Percentiles rank a stretch among this genome's conserved stretches.
phyloP scores from a whole-genome alignment of 2,888 invertebrate genomes.

The Mythimna lalbum region DNA sequence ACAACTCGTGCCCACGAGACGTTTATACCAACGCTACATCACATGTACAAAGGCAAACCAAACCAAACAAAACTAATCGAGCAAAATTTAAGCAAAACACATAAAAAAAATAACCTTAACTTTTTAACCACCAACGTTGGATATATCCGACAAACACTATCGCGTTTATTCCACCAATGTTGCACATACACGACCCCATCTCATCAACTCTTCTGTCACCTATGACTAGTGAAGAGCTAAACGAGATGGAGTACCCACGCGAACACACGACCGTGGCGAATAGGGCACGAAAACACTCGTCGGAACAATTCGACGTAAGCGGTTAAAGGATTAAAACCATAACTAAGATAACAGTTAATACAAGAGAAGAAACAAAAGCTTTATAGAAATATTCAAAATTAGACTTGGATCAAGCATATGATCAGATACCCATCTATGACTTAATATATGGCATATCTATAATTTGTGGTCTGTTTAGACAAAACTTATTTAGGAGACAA shows the following conservation, averaged over 20 bases:
- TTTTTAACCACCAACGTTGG: too few species aligned
- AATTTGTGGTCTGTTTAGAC: background rate
- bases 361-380: background rate
- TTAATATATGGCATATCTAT: background rate
- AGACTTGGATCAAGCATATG: slow-evolving; percentile 24
- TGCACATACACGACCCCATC: too few species aligned
- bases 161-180: too few species aligned
- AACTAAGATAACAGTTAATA: slow-evolving; percentile 9
- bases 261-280: too few species aligned
- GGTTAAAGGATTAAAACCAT: slow-evolving; percentile 1
- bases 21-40: slow-evolving; percentile 45
- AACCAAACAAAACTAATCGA: background rate
- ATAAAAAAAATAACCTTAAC: background rate
- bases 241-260: too few species aligned
- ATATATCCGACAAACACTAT: too few species aligned
- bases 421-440: background rate
- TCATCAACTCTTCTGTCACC: too few species aligned
- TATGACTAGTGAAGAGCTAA: too few species aligned
- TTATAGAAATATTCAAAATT: background rate
- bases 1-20: slow-evolving; percentile 48
- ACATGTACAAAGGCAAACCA: slow-evolving; percentile 33
- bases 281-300: too few species aligned
- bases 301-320: too few species aligned
- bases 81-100: background rate
- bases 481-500: background rate